Percentiles rank a stretch among this genome's conserved stretches.
Conservation (phyloP, 1,140 invertebrate species). For the Drosophila aff. region DNA sequence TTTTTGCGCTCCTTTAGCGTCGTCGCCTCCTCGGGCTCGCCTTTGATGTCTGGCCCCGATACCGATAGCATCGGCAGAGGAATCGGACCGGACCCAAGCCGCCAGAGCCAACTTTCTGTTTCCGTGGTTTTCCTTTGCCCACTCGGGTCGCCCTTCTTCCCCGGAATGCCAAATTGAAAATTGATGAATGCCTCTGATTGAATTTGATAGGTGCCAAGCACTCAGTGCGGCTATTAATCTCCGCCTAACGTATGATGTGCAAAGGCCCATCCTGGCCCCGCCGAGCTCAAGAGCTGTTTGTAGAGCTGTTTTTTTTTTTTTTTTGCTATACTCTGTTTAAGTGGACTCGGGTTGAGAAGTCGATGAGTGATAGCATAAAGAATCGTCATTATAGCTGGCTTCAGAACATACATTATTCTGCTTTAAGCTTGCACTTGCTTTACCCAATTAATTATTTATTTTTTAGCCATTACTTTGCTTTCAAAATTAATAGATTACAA, state of each 20-base stretch:
- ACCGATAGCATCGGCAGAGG: conserved; percentile 23
- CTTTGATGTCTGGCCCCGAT: conserved; percentile 71
- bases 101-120: conserved; percentile 46
- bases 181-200: conserved; percentile 83
- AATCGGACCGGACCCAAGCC: conserved; percentile 64
- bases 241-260: conserved; percentile 71
- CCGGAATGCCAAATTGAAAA: conserved; percentile 80
- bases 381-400: neutral
- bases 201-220: conserved; percentile 83
- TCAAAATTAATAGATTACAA: too few relatives aligned
- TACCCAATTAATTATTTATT: neutral
- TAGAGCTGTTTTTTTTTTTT: neutral
- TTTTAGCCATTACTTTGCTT: neutral
- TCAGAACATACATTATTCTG: neutral
- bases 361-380: conserved; percentile 18
- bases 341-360: neutral
- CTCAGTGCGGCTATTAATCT: conserved; percentile 82
- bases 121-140: conserved; percentile 50
- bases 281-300: neutral
- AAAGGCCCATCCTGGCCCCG: conserved; percentile 4
- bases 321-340: conserved; percentile 7
- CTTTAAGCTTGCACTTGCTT: neutral
- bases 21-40: conserved; percentile 29
- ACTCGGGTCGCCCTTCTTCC: conserved; percentile 18
- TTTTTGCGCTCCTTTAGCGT: conserved; percentile 58